Conservation (phyloP, 2,797 vertebrate genomes). For the Cuculus canorus region DNA sequence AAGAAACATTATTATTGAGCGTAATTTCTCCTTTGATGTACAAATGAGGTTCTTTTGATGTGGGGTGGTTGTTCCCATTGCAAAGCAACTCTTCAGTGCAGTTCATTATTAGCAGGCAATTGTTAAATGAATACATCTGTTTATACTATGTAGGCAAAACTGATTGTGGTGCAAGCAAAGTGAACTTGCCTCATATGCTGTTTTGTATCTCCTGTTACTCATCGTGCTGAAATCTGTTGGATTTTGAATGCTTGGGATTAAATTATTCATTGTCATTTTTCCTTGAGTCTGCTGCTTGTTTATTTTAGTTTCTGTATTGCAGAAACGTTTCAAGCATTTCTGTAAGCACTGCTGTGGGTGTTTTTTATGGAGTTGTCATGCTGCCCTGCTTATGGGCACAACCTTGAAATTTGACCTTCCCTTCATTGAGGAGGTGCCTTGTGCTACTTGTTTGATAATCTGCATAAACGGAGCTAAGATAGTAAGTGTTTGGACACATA, state of each 20-base stretch:
- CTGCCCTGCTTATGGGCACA: background rate
- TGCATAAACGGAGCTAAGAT: background rate
- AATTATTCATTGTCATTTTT: background rate
- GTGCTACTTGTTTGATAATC: background rate
- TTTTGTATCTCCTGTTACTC: background rate
- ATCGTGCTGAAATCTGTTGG: background rate
- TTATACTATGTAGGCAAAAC: background rate
- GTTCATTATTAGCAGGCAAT: constrained; percentile 44
- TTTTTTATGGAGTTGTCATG: background rate
- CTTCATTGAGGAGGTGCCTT: background rate
- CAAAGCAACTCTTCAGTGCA: constrained; percentile 9
- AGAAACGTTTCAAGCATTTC: background rate
- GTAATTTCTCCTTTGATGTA: constrained; percentile 54
- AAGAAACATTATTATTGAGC: constrained; percentile 5
- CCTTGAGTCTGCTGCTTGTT: background rate
- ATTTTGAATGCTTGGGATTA: background rate
- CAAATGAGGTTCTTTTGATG: constrained; percentile 58
- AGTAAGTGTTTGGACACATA: background rate
- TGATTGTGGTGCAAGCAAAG: background rate
- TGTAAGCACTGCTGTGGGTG: background rate
- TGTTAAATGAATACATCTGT: constrained; percentile 15
- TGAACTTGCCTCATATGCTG: background rate
- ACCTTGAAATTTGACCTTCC: background rate
- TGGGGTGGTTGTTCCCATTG: constrained; percentile 12
- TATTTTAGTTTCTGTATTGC: background rate